Conservation (phyloP, 1,140 invertebrate species). For the Tachypleus tridentatus region DNA sequence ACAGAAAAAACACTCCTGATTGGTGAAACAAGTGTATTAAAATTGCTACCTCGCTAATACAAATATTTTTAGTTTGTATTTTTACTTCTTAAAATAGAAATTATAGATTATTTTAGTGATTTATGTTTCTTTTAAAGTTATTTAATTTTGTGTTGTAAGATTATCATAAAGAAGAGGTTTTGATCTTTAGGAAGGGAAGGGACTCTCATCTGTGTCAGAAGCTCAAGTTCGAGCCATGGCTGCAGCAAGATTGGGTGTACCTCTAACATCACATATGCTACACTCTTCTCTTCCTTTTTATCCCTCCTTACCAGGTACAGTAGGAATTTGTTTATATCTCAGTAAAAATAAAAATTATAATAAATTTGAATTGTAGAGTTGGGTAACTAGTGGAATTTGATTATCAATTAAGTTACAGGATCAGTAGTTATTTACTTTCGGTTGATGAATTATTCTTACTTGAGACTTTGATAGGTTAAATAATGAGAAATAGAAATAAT, state of each 20-base stretch:
- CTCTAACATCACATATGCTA: constrained; percentile 55
- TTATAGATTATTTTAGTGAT: not conserved
- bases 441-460: too few relatives aligned
- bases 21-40: too few relatives aligned
- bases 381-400: too few relatives aligned
- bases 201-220: constrained; percentile 53
- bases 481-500: too few relatives aligned
- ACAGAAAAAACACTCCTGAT: too few relatives aligned
- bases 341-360: not conserved
- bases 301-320: constrained; percentile 45
- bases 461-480: too few relatives aligned
- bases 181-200: constrained; percentile 51
- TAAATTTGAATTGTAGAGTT: too few relatives aligned
- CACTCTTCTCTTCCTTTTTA: constrained; percentile 59
- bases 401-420: too few relatives aligned
- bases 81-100: too few relatives aligned
- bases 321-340: constrained; percentile 3
- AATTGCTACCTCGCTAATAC: too few relatives aligned
- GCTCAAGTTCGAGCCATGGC: constrained; percentile 59
- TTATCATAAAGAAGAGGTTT: not conserved
- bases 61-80: too few relatives aligned
- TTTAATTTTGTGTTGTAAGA: not conserved
- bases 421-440: not conserved
- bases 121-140: too few relatives aligned
- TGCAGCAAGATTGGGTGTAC: constrained; percentile 46